phyloP scores from a whole-genome alignment of 2,797 vertebrate species.

The Amblyopsis hoosieri region DNA sequence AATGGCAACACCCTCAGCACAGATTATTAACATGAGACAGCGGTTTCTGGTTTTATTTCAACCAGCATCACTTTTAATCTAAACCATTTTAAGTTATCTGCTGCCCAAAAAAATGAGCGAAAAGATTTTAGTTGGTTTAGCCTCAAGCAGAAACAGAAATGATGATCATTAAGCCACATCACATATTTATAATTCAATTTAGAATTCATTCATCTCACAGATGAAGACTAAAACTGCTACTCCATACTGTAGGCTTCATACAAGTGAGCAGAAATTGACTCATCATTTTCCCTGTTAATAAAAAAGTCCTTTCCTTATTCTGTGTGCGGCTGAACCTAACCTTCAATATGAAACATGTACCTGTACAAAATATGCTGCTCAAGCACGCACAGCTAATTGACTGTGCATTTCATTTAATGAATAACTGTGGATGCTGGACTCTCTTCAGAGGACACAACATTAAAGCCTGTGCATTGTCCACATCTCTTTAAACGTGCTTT shows the following conservation, averaged over 20 bases:
- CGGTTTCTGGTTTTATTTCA: slow-evolving; percentile 15
- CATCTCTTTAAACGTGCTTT: too few relatives aligned
- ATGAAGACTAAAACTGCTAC: slow-evolving; percentile 46
- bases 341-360: slow-evolving; percentile 39
- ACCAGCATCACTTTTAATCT: slow-evolving; percentile 25
- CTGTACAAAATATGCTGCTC: slow-evolving; percentile 51
- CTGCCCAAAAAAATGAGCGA: slow-evolving; percentile 40
- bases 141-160: slow-evolving; percentile 50
- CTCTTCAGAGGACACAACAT: too few relatives aligned
- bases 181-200: slow-evolving; percentile 59
- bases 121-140: slow-evolving; percentile 50
- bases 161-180: slow-evolving; percentile 48
- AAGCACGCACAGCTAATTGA: slow-evolving; percentile 49
- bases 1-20: neutral
- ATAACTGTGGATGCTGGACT: too few relatives aligned
- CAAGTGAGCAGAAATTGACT: slow-evolving; percentile 41
- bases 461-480: too few relatives aligned
- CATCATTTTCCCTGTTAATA: slow-evolving; percentile 15
- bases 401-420: slow-evolving; percentile 33
- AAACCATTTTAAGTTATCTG: slow-evolving; percentile 39
- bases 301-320: slow-evolving; percentile 31
- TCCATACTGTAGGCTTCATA: slow-evolving; percentile 36
- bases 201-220: slow-evolving; percentile 63
- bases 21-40: slow-evolving; percentile 21
- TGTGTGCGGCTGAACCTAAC: slow-evolving; percentile 35